Evolutionary conservation across 2,797 vertebrate genomes (phyloP).

Genomic region (Thripadectes ignobilis): DNA sequence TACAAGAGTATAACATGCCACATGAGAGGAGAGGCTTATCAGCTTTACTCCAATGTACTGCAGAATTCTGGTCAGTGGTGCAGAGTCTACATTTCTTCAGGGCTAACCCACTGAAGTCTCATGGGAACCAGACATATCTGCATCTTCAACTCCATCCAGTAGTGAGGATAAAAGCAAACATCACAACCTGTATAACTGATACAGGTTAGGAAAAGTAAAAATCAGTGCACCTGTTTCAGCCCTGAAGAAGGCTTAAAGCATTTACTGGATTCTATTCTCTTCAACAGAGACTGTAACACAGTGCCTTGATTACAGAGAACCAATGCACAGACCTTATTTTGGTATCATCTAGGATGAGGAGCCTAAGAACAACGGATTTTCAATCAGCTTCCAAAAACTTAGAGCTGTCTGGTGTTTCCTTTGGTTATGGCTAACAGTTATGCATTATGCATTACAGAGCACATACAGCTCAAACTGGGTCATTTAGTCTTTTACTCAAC

Average conservation of each 20-base stretch:
- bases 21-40: rapidly evolving
- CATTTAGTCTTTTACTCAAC: not conserved
- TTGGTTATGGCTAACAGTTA: not conserved
- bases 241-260: not conserved
- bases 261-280: not conserved
- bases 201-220: not conserved
- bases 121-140: not conserved
- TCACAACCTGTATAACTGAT: not conserved
- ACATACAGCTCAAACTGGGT: not conserved
- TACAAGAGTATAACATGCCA: not conserved
- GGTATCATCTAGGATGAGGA: not conserved
- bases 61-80: not conserved
- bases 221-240: not conserved
- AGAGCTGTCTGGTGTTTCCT: not conserved
- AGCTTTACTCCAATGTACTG: not conserved
- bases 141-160: not conserved
- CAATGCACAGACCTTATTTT: not conserved
- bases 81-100: not conserved
- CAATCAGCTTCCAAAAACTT: not conserved
- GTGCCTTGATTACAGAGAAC: not conserved
- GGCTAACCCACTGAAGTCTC: not conserved
- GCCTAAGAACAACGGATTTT: not conserved
- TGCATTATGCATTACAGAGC: rapidly evolving
- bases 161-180: not conserved
- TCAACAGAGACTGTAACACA: not conserved